Conservation (phyloP, 2,888 invertebrate species). For the Synanthedon vespiformis region DNA sequence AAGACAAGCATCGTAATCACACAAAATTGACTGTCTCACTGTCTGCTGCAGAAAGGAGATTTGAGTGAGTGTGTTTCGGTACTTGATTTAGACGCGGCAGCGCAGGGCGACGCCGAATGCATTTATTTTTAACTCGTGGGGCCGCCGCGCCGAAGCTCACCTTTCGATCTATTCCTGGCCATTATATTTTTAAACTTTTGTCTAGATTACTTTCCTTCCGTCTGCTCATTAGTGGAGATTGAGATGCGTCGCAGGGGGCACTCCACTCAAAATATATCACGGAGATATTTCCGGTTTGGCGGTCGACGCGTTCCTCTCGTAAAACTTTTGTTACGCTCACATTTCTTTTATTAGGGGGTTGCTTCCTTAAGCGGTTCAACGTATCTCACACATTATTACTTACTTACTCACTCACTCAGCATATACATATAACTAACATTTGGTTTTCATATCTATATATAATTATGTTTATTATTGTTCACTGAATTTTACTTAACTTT, state of each 20-base stretch:
- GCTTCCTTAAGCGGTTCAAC: neutral
- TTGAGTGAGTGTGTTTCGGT: conserved; percentile 14
- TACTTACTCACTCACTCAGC: too few relatives aligned
- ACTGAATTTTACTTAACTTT: too few relatives aligned
- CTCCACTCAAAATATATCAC: conserved; percentile 47
- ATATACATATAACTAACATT: too few relatives aligned
- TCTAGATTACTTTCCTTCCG: conserved; percentile 68
- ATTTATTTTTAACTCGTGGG: conserved; percentile 57
- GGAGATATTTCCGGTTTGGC: conserved; percentile 52
- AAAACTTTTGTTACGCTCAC: conserved; percentile 8
- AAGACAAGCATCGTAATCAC: too few relatives aligned
- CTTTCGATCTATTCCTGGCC: conserved; percentile 63
- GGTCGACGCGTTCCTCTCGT: conserved; percentile 25
- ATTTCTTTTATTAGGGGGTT: conserved; percentile 4
- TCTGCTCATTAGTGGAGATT: conserved; percentile 67
- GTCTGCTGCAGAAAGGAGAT: conserved; percentile 6
- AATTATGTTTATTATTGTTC: too few relatives aligned
- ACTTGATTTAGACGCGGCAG: conserved; percentile 18
- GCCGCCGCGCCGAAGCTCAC: conserved; percentile 63
- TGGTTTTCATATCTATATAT: too few relatives aligned
- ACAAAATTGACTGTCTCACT: too few relatives aligned
- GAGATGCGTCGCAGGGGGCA: conserved; percentile 68
- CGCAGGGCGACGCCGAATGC: conserved; percentile 35
- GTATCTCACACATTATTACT: too few relatives aligned
- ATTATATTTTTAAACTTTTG: conserved; percentile 65